Base-by-base conservation (phyloP, 2,113 vertebrate species). In the Macaca fascicularis region DNA sequence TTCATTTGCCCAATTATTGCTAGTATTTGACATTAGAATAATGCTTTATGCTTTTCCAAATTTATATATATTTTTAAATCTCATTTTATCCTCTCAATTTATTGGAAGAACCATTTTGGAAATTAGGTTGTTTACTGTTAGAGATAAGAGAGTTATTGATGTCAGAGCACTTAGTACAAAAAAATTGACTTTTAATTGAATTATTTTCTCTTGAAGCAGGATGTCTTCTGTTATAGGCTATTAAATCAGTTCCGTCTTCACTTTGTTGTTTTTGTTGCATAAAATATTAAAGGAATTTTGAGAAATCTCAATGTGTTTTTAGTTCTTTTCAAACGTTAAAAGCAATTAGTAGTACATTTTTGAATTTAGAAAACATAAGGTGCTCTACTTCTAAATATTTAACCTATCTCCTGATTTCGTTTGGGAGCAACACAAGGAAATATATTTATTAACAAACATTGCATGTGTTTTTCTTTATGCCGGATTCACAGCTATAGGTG, bases 251-350 rank as follows among this genome's bases (percentile, higher is more conserved):
- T 81, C 6, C 5, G 70, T 89, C 30, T 82, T 80, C 38, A 72
- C 64, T 50, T 96, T 94, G 7, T 97, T 93, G 25, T 69, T 83
- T 59, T 19, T 95, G 2, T 67, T 90, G 6, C 30, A 40, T 93
- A 94, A 61, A 48, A 72, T 48, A 93, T 94, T 70, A 80, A 83
- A 94, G 8, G 78, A 61, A 20, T 86, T 95, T 89, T 95, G 48
- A 84, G 91, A 94, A 76, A 59, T 81, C 16, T 75, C 48, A 67
- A 30, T 79, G n/a, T 86, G 14, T 20, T 89, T 94, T 91, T 74
- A 76, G n/a, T 91, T 19, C 8, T 93, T 90, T 64, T 89, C 55
- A 79, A 94, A 81, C 78, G 75, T 75, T 94, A 74, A 95, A 93
- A 52, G 40, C 61, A 94, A 83, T 52, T 79, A 83, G 82, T 89